Evolutionary conservation across 2,888 invertebrate species (phyloP).

Genomic region (Oxycera nigricornis): DNA sequence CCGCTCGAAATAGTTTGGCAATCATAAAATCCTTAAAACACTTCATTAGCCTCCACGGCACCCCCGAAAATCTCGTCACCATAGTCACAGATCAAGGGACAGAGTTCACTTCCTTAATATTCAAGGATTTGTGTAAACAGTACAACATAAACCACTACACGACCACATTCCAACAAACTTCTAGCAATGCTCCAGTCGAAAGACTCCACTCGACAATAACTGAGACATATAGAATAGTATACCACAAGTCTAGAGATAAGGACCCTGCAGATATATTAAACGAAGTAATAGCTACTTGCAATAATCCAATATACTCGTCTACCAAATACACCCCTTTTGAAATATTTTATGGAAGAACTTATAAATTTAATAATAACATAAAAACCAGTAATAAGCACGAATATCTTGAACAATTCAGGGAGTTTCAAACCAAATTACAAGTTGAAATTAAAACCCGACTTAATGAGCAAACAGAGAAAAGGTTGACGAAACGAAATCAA

Average conservation of each 20-base stretch:
- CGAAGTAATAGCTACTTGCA: neutral
- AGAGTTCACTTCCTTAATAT: neutral
- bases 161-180: neutral
- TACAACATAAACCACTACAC: constrained; percentile 21
- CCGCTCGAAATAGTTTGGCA: neutral
- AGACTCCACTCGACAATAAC: neutral
- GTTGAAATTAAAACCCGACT: no score
- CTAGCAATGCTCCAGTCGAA: neutral
- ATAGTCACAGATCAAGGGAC: neutral
- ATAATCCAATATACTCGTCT: neutral
- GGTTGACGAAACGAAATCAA: constrained; percentile 21
- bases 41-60: neutral
- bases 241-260: neutral
- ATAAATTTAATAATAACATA: neutral
- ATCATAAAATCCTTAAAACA: constrained; percentile 11
- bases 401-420: constrained; percentile 34
- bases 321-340: neutral
- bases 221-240: neutral
- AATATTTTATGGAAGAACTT: neutral
- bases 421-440: constrained; percentile 37
- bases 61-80: neutral
- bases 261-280: neutral
- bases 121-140: neutral
- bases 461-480: no score
- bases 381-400: constrained; percentile 28